Evolutionary conservation across 2,797 vertebrate genomes (phyloP).

Genomic region (Channallabes apus): DNA sequence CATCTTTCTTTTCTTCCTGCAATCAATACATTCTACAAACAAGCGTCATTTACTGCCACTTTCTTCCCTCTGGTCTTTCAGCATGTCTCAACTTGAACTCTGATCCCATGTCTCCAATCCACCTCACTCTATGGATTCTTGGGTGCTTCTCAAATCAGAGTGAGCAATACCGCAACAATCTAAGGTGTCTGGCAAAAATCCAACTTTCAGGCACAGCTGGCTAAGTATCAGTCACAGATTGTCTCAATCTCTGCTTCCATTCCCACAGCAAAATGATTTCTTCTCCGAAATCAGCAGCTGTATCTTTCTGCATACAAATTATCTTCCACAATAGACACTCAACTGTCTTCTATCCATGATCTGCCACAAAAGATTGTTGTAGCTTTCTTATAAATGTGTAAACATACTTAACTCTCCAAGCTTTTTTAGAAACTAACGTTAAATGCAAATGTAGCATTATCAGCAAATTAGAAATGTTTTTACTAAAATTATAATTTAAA

Average conservation of each 20-base stretch:
- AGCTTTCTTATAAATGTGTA: background rate
- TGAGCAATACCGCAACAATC: constrained; percentile 12
- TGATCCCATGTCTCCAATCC: constrained; percentile 24
- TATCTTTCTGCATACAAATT: constrained; percentile 11
- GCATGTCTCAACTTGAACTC: constrained; percentile 15
- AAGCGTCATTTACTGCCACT: constrained; percentile 7
- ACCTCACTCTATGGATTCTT: background rate
- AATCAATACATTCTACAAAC: constrained; percentile 23
- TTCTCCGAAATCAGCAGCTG: background rate
- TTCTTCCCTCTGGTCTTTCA: constrained; percentile 18
- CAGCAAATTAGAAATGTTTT: background rate
- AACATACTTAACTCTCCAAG: background rate
- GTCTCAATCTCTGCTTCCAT: background rate
- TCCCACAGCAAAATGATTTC: background rate
- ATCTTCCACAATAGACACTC: too few species aligned
- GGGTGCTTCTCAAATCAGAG: constrained; percentile 24
- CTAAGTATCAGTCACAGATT: background rate
- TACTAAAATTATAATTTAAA: background rate
- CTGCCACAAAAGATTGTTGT: background rate
- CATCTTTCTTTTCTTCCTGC: background rate
- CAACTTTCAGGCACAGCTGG: constrained; percentile 17
- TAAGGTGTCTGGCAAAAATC: constrained; percentile 11
- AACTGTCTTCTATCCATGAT: background rate
- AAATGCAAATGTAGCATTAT: background rate
- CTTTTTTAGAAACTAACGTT: background rate